Conservation (phyloP, 2,888 invertebrate species). For the Anaspis maculata region DNA sequence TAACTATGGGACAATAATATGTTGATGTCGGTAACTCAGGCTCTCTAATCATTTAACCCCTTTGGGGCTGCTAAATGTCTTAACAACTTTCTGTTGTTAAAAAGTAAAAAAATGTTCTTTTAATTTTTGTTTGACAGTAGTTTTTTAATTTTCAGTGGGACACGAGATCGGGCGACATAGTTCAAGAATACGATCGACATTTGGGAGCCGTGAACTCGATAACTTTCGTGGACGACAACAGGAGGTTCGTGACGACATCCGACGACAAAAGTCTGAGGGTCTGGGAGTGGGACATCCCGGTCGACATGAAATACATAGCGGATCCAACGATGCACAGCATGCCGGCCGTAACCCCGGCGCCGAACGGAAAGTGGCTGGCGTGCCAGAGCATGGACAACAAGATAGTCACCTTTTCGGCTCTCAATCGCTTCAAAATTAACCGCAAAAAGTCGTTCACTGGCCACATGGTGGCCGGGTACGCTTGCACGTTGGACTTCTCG, state of each 20-base stretch:
- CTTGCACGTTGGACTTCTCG: slow-evolving; percentile 93
- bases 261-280: slow-evolving; percentile 98
- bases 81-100: too few species aligned
- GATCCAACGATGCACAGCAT: slow-evolving; percentile 99
- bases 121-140: slow-evolving; percentile 4
- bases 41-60: too few species aligned
- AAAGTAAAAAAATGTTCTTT: neutral
- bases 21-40: too few species aligned
- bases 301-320: slow-evolving; percentile 99
- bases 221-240: slow-evolving; percentile 97
- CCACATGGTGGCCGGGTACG: slow-evolving; percentile 99
- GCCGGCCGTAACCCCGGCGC: slow-evolving; percentile 90
- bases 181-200: slow-evolving; percentile 97
- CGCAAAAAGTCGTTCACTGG: slow-evolving; percentile 96
- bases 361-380: slow-evolving; percentile 98
- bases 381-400: slow-evolving; percentile 99
- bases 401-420: slow-evolving; percentile 93
- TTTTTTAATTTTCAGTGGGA: slow-evolving; percentile 94
- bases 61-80: slow-evolving; percentile 8
- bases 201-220: slow-evolving; percentile 98
- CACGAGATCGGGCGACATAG: slow-evolving; percentile 66
- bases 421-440: slow-evolving; percentile 96
- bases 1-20: too few species aligned
- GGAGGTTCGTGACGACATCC: slow-evolving; percentile 96
- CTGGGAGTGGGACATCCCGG: slow-evolving; percentile 98